Evolutionary conservation across 2,888 invertebrate species (phyloP), one percentile per base, ranked within the genome.

Genomic region (Leptopterna dolabrata): DNA sequence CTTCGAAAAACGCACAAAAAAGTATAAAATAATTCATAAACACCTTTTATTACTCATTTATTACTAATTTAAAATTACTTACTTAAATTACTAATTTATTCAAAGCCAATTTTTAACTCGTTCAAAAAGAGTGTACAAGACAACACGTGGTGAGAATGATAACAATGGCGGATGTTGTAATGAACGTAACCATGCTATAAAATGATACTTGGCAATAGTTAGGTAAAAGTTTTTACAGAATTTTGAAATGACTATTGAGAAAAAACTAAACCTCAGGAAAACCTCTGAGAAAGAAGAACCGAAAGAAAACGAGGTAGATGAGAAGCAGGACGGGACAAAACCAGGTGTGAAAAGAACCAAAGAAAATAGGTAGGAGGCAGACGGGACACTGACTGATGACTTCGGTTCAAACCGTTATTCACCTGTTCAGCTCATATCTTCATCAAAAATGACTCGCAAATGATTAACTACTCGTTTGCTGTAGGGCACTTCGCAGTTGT

Each of bases 321-420:
- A 45, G 47, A 27, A 45, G 45, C 0, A 16, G 45, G 45, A 78
- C 7, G 78, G 41, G 45, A 45, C 43, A 43, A 78, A 78, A 78
- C 78, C 78, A 78, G 45, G 36, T 78, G 78, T 19, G 45, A 78
- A 41, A 78, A 45, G 45, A 45, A 24, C n/a, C 7, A 41, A 41
- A 76, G 43, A 76, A 36, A 76, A 19, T 19, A 24, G 30, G 73
- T 73, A 29, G 73, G 73, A 73, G 73, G 30, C 41, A 16, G 78
- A 7, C 78, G 45, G 16, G 45, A 78, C 78, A 78, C 78, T 78
- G 78, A 78, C 78, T 78, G 78, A 78, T 78, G 78, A 45, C 81
- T 81, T n/a, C 16, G 30, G 36, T 36, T 81, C 81, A 81, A 30
- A 51, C 29, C 81, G n/a, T n/a, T n/a, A n/a, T n/a, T n/a, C n/a